A percentile compares a stretch with the other conserved stretches of the same genome.
Evolutionary conservation across 2,888 invertebrate genomes (phyloP).

Genomic region (Plemyria rubiginata): DNA sequence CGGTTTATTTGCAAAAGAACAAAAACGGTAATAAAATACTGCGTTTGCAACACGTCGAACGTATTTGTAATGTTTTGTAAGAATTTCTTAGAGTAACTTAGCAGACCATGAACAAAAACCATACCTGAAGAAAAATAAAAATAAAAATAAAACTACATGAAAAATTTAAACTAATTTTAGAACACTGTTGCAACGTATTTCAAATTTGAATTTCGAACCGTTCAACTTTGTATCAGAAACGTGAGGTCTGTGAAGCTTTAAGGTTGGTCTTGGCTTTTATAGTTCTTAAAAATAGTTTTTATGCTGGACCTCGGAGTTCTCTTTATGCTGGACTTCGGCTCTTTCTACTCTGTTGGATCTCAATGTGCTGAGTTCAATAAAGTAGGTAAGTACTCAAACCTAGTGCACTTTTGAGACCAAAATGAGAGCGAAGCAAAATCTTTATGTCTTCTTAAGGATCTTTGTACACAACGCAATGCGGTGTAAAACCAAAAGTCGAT

Average conservation of each 20-base stretch:
- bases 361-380: not conserved
- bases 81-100: not conserved
- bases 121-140: too few species aligned
- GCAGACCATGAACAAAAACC: not conserved
- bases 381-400: not conserved
- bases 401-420: too few species aligned
- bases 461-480: too few species aligned
- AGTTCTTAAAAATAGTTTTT: too few species aligned
- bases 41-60: conserved; percentile 19
- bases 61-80: conserved; percentile 11
- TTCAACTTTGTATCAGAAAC: not conserved
- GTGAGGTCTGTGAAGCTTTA: not conserved
- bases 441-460: too few species aligned
- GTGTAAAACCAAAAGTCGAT: too few species aligned
- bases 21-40: conserved; percentile 20
- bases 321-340: not conserved
- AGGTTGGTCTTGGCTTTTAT: too few species aligned
- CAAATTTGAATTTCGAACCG: not conserved
- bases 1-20: conserved; percentile 28
- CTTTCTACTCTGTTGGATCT: not conserved
- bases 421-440: too few species aligned
- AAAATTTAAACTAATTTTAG: too few species aligned
- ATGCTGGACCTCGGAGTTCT: too few species aligned
- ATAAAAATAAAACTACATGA: too few species aligned
- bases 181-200: not conserved